Conservation (phyloP, 2,797 vertebrate species). For the Rousettus madagascariensis region DNA sequence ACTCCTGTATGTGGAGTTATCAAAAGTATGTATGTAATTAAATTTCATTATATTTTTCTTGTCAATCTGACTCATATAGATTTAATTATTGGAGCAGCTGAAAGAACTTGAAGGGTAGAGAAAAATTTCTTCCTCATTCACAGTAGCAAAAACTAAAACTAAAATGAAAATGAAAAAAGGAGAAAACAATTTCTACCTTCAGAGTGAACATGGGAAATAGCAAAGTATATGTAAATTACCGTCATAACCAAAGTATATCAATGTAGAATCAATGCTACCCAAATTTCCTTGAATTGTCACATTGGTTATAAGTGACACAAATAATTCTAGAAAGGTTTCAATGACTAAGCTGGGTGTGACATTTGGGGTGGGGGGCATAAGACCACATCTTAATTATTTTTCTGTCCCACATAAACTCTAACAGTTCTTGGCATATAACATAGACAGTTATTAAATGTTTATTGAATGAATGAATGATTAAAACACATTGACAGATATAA, state of each 20-base stretch:
- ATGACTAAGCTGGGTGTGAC: background rate
- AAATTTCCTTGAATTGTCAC: background rate
- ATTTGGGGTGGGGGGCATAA: background rate
- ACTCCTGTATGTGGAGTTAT: background rate
- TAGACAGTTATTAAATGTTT: background rate
- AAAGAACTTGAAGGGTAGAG: background rate
- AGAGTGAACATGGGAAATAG: background rate
- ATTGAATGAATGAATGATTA: background rate
- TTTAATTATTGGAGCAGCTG: background rate
- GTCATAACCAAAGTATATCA: background rate
- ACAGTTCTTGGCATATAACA: background rate
- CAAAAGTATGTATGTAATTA: background rate
- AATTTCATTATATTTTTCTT: background rate
- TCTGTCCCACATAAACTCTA: background rate
- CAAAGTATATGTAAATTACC: background rate
- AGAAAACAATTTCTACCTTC: conserved; percentile 19
- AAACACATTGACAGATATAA: background rate
- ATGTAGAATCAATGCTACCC: background rate
- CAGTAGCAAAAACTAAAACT: background rate
- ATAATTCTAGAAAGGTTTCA: conserved; percentile 44
- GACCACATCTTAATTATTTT: background rate
- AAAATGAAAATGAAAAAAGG: background rate
- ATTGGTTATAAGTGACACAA: background rate
- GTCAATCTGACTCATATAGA: background rate
- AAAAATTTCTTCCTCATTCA: background rate